phyloP scores from a whole-genome alignment of 2,113 vertebrate species.

The Petrocephalus microphthalmus region DNA sequence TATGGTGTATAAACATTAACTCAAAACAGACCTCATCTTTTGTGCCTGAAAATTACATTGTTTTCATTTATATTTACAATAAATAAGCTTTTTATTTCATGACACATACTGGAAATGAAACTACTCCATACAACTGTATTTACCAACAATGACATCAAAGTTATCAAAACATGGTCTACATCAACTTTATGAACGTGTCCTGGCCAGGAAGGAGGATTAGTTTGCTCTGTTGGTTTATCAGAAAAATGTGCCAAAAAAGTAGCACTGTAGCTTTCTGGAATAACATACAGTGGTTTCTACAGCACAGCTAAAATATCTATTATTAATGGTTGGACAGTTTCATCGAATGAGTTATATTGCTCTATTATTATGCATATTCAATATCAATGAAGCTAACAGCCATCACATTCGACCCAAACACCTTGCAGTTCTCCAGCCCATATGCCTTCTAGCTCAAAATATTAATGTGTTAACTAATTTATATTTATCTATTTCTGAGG shows the following conservation, averaged over 20 bases:
- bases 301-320: neutral
- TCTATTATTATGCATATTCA: neutral
- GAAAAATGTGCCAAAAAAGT: slow-evolving; percentile 25
- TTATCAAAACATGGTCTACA: slow-evolving; percentile 28
- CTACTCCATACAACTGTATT: slow-evolving; percentile 31
- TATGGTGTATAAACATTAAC: neutral
- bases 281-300: slow-evolving; percentile 24
- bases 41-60: slow-evolving; percentile 29
- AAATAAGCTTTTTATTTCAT: slow-evolving; percentile 45
- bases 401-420: neutral
- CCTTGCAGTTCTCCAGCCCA: neutral
- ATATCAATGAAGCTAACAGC: neutral
- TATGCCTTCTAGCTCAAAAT: neutral
- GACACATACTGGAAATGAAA: slow-evolving; percentile 28
- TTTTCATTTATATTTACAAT: slow-evolving; percentile 49
- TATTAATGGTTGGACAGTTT: neutral
- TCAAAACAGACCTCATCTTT: slow-evolving; percentile 31
- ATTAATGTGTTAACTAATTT: neutral
- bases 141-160: neutral
- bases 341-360: neutral
- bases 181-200: slow-evolving; percentile 40
- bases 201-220: slow-evolving; percentile 32
- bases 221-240: slow-evolving; percentile 19
- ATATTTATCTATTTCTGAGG: neutral
- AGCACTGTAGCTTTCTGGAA: slow-evolving; percentile 21